Percentiles rank a stretch among this genome's conserved stretches.
Evolutionary conservation across 1,140 invertebrate species (phyloP).

Genomic region (Drosophila kikkawai): DNA sequence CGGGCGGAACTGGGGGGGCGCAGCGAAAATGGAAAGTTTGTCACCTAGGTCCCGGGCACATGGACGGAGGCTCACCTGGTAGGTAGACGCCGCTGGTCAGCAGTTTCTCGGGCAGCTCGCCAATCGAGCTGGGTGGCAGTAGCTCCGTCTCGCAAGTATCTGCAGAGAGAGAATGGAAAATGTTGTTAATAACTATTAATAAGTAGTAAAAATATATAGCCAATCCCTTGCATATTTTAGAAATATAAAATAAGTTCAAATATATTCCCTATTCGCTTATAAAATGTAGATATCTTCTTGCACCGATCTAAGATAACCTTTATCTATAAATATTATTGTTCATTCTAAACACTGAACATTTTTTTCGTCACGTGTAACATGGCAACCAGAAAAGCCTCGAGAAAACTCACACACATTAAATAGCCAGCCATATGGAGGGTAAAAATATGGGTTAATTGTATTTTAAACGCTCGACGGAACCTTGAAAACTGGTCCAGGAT

Average conservation of each 20-base stretch:
- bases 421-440: background rate
- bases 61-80: constrained; percentile 85
- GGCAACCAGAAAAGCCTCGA: constrained; percentile 12
- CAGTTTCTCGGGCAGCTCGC: constrained; percentile 86
- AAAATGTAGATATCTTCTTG: too few relatives aligned
- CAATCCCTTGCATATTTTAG: background rate
- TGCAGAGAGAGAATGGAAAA: constrained; percentile 17
- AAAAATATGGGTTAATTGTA: constrained; percentile 75
- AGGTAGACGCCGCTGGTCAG: constrained; percentile 87
- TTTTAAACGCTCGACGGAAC: constrained; percentile 75
- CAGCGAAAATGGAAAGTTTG: constrained; percentile 73
- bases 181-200: too few relatives aligned
- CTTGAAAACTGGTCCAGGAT: constrained; percentile 78
- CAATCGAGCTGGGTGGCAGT: constrained; percentile 85
- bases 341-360: background rate
- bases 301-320: too few relatives aligned
- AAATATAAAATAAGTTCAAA: background rate
- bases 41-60: constrained; percentile 34
- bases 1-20: constrained; percentile 18
- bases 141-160: constrained; percentile 69
- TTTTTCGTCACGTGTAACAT: background rate
- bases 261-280: background rate
- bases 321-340: too few relatives aligned
- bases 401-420: constrained; percentile 37
- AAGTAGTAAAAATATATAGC: too few relatives aligned